Conservation (phyloP, 1,140 invertebrate genomes). For the Solenopsis fugax region DNA sequence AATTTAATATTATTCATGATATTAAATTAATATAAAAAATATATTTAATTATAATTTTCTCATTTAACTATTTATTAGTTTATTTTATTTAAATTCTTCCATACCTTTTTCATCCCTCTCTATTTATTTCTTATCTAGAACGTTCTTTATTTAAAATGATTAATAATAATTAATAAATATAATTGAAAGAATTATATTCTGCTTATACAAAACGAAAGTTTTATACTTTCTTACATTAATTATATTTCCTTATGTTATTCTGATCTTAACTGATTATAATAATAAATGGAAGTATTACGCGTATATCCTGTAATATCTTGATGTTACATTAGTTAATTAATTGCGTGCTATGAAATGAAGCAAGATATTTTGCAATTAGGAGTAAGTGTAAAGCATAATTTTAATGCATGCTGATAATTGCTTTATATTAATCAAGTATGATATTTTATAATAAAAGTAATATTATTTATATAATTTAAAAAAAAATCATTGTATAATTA, state of each 20-base stretch:
- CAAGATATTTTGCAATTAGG: neutral
- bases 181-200: neutral
- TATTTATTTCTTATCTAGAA: neutral
- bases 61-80: neutral
- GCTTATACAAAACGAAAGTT: neutral
- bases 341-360: neutral
- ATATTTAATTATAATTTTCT: neutral
- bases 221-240: neutral
- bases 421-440: neutral
- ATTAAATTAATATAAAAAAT: too few relatives aligned
- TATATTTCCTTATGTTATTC: neutral
- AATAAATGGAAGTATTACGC: neutral
- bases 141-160: neutral
- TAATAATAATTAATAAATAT: neutral
- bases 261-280: neutral
- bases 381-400: neutral
- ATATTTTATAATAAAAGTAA: neutral
- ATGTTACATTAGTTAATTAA: constrained; percentile 21
- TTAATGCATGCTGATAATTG: neutral
- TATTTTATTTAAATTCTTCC: neutral
- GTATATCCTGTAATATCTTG: neutral
- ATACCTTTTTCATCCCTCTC: neutral
- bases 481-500: neutral
- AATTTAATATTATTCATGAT: too few relatives aligned
- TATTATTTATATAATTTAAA: neutral